phyloP scores from a whole-genome alignment of 2,888 invertebrate species.

The Sepiola atlantica region DNA sequence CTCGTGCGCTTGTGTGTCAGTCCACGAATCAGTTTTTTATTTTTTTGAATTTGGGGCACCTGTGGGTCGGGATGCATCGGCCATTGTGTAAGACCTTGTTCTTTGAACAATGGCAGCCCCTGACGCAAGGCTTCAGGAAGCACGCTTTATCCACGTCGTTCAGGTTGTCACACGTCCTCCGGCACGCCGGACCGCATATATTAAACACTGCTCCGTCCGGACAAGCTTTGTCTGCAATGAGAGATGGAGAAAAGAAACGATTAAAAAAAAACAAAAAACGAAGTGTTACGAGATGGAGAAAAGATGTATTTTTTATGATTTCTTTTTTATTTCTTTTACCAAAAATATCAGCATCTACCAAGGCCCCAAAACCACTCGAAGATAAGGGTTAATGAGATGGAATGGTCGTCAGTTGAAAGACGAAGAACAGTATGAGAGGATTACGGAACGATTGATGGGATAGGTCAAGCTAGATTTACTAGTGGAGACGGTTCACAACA shows the following conservation, averaged over 20 bases:
- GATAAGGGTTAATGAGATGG: too few species aligned
- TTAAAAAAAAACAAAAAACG: not conserved
- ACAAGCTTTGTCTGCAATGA: slow-evolving; percentile 59
- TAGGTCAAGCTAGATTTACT: too few species aligned
- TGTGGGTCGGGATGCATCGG: slow-evolving; percentile 60
- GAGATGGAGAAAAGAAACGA: slow-evolving; percentile 51
- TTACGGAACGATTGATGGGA: too few species aligned
- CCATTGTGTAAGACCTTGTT: slow-evolving; percentile 63
- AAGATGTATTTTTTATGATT: too few species aligned
- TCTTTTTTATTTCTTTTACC: too few species aligned
- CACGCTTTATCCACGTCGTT: slow-evolving; percentile 54
- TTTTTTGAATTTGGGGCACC: slow-evolving; percentile 57
- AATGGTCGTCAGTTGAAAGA: too few species aligned
- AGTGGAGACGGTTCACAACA: too few species aligned
- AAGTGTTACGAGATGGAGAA: not conserved
- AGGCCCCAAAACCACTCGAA: too few species aligned
- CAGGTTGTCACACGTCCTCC: slow-evolving; percentile 63
- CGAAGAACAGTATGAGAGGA: too few species aligned
- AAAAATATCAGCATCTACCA: too few species aligned
- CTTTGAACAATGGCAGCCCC: slow-evolving; percentile 64
- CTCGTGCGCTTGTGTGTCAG: not conserved
- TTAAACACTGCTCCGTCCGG: slow-evolving; percentile 63
- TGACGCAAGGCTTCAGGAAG: slow-evolving; percentile 62
- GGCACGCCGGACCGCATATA: slow-evolving; percentile 65
- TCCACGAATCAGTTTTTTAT: slow-evolving; percentile 49